Evolutionary conservation across 2,888 invertebrate species (phyloP), one percentile per base, ranked within the genome.

Genomic region (Dinocampus coccinellae): DNA sequence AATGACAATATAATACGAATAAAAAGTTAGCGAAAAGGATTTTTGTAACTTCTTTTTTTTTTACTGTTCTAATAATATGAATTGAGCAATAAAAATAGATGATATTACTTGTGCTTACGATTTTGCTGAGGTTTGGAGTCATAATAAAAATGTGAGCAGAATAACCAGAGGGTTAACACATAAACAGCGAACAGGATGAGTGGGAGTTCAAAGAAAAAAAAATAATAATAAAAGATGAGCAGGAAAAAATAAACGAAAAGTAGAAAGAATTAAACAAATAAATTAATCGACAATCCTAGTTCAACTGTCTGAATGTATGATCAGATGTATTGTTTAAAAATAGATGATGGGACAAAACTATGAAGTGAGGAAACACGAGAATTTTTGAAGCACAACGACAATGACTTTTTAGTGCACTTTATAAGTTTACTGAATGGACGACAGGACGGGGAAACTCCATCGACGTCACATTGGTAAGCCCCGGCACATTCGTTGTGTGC

Each of bases 321-420:
- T 42, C 13, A n/a, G 13, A 4, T 16, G 3, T 47, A 47, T 20
- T 20, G 47, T 9, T 4, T n/a, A 9, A 20, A n/a, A 47, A 24
- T 57, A n/a, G 57, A 57, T 10, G 57, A 57, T 57, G 47, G 26
- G 11, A 57, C n/a, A n/a, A 57, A 57, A 57, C 1, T 29, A 13
- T 57, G 24, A 9, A 57, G 10, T n/a, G 13, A 57, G 26, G 1
- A 13, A 57, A 57, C 13, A 26, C 9, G 4, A 3, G 57, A 57
- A 6, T 57, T n/a, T n/a, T n/a, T 22, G 24, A 57, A 26, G 57
- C 57, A 57, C 57, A 29, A 57, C 9, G 57, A 57, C 57, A 57
- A 57, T 26, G 57, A 57, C 57, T 57, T 57, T 57, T 26, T 57
- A n/a, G 26, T 29, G 29, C 26, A 29, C 57, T 57, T 57, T 26